Percentiles rank a stretch among this genome's conserved stretches.
Conservation (phyloP, 2,113 vertebrate genomes). For the Romanogobio albipinnatus region DNA sequence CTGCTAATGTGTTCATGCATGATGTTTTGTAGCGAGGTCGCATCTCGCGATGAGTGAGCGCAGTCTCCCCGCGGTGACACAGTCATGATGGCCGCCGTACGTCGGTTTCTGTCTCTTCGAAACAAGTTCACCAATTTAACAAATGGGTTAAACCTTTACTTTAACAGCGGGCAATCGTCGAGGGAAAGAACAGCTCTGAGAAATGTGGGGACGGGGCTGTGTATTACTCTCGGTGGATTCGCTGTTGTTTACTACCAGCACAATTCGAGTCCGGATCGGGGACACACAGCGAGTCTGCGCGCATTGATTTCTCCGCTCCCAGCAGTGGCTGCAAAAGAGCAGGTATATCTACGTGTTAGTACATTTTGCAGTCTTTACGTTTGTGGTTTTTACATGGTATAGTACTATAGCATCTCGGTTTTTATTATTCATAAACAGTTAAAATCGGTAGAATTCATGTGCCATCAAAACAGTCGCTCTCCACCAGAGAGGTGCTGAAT, state of each 20-base stretch:
- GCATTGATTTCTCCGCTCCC: constrained; percentile 64
- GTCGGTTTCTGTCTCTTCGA: constrained; percentile 58
- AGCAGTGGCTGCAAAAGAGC: constrained; percentile 70
- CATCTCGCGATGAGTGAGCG: constrained; percentile 70
- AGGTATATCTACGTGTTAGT: constrained; percentile 64
- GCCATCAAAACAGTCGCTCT: constrained; percentile 67
- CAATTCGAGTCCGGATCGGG: constrained; percentile 14
- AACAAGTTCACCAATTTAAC: constrained; percentile 43
- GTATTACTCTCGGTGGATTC: constrained; percentile 60
- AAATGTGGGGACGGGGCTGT: constrained; percentile 57
- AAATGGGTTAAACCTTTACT: constrained; percentile 8
- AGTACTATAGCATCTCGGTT: background rate
- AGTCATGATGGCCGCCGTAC: constrained; percentile 60
- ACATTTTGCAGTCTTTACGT: background rate
- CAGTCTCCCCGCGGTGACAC: constrained; percentile 39
- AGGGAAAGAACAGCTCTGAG: constrained; percentile 44
- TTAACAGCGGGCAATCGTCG: background rate
- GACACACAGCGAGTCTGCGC: constrained; percentile 52
- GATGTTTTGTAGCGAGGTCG: constrained; percentile 1
- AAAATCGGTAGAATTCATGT: background rate
- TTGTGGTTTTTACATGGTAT: background rate
- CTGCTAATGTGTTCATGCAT: background rate
- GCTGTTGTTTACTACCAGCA: constrained; percentile 42
- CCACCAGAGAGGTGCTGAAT: constrained; percentile 73
- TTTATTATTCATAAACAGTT: background rate